Base-by-base conservation (phyloP, 1,140 invertebrate species). In the Drosophila kurseongensis region DNA sequence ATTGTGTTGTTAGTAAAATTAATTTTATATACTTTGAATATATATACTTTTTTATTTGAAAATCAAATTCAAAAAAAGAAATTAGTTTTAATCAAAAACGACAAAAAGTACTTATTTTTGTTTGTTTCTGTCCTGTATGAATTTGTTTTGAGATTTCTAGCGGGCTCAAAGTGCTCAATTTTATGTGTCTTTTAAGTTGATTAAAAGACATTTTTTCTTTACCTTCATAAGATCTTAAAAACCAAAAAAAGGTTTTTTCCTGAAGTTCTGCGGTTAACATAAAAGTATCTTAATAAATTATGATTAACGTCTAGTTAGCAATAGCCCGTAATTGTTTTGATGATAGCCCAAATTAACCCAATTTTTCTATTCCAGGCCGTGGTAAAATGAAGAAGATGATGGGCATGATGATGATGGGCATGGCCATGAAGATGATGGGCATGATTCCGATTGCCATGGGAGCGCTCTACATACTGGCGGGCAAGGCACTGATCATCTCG, bases 371-470 rank as follows among this genome's bases (percentile, higher is more conserved):
- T 71, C 52, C 92, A 95, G 95, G 95, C 76, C 94, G 95, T 66
- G 95, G 95, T 2, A 96, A 96, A 82, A 95, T 96, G 95, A 96
- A 96, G 94, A 96, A 96, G 71, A 96, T 96, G 95, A 96, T 96
- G 95, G 94, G 95, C 18, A 96, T 96, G 94, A 96, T 96, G 95
- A 95, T 96, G 94, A 96, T 96, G 95, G 96, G 95, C 0, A 94
- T 96, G 67, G 95, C 94, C 0, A 95, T 95, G 93, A 96, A 96
- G 91, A 94, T 96, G 94, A 95, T 95, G 0, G 95, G 95, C 0
- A 92, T 96, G 93, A 93, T 96, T 10, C 96, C 96, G 0, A 90
- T 96, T 0, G 95, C 95, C 1, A 96, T 96, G 80, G 96, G 95
- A 40, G 95, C 95, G 1, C 93, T 96, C 0, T 96, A 96, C 91